A percentile compares a stretch with the other conserved stretches of the same genome.
phyloP scores from a whole-genome alignment of 92 coral and sea anemone genomes.

The Chrysogorgia sp. region DNA sequence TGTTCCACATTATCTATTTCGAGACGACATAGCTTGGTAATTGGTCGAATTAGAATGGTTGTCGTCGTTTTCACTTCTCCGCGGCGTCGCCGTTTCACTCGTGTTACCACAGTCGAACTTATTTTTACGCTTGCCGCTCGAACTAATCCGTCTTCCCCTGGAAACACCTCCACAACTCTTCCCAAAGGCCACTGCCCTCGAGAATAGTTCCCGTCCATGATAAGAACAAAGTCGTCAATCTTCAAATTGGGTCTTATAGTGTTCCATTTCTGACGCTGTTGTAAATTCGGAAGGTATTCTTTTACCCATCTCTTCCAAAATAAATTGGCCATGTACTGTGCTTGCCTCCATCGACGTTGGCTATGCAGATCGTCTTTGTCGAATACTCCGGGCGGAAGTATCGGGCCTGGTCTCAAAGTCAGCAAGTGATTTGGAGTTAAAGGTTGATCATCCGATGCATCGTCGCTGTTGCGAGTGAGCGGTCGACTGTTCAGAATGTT shows the following conservation, averaged over 20 bases:
- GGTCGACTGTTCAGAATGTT: too few species aligned
- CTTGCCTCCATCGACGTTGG: too few species aligned
- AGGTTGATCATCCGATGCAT: too few species aligned
- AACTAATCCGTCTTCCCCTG: not conserved
- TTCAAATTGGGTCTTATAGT: too few species aligned
- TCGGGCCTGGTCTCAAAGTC: constrained; percentile 47
- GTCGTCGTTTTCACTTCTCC: too few species aligned
- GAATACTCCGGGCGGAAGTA: constrained; percentile 50
- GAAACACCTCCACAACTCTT: constrained; percentile 1
- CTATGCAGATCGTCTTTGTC: constrained; percentile 35
- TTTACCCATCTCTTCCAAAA: too few species aligned
- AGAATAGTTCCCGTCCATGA: constrained; percentile 3
- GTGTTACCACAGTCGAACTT: too few species aligned
- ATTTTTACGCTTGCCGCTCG: too few species aligned
- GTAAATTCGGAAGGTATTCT: constrained; percentile 11
- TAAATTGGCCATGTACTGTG: too few species aligned
- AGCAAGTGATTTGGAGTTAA: constrained; percentile 59
- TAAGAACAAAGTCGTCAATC: too few species aligned
- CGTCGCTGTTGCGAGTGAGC: too few species aligned
- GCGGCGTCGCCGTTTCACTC: too few species aligned
- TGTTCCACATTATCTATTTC: not conserved
- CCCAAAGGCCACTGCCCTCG: constrained; percentile 10
- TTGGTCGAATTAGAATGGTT: not conserved
- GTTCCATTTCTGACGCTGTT: not conserved
- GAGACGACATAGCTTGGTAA: not conserved